Conservation (phyloP, 1,140 invertebrate genomes). For the Drosophila pseudoobscura region DNA sequence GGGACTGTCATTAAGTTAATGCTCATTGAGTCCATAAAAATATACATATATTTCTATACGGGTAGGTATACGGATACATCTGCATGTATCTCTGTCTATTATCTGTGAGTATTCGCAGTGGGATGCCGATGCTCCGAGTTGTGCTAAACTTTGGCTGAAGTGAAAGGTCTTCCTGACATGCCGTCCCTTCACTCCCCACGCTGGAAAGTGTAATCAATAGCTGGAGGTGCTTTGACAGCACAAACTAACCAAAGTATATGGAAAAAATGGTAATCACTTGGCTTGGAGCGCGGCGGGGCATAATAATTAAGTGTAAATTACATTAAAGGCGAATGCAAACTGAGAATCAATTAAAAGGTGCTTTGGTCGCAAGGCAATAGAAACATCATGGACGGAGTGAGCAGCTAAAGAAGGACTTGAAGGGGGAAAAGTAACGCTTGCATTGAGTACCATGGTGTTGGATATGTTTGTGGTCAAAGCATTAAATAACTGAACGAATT, state of each 20-base stretch:
- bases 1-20: conserved; percentile 48
- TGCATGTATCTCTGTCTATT: conserved; percentile 12
- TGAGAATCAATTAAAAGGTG: conserved; percentile 23
- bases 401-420: too few species aligned
- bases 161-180: neutral
- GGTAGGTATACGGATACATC: too few species aligned
- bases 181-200: neutral
- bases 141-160: conserved; percentile 5
- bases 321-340: conserved; percentile 26
- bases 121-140: conserved; percentile 1
- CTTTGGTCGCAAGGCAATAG: neutral
- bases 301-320: conserved; percentile 47
- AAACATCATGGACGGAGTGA: neutral
- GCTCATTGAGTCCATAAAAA: conserved; percentile 28
- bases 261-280: conserved; percentile 34
- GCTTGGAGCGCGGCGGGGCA: conserved; percentile 20
- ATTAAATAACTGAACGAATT: too few species aligned
- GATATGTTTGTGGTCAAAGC: too few species aligned
- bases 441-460: too few species aligned
- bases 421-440: neutral
- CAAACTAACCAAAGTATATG: conserved; percentile 2
- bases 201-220: too few species aligned
- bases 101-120: conserved; percentile 21
- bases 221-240: neutral
- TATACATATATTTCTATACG: conserved; percentile 11